Base-by-base conservation (phyloP, 1,140 invertebrate genomes). In the Meteorus sp. region DNA sequence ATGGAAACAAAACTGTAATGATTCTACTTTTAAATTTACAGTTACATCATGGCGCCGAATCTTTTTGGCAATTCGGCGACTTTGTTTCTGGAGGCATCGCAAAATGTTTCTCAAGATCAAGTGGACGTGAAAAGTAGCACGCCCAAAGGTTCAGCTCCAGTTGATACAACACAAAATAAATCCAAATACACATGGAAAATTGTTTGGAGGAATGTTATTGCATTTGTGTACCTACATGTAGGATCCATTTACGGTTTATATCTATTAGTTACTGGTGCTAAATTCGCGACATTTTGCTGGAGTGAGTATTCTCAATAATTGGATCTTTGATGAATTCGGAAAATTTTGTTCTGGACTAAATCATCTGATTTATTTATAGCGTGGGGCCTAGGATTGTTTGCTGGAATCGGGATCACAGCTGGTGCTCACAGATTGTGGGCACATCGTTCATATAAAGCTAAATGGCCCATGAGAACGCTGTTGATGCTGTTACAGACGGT, bases 351-450 rank as follows among this genome's bases (percentile, higher is more conserved):
- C 45, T 56, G 45, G 1, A 55, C 3, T 41, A 51, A 50, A 48
- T 9, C 20, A 45, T 53, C n/a, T 20, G 9, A 33, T 52, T 62
- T 60, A 51, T 47, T 54, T 69, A 76, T 35, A 59, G 82, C 78
- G 39, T 19, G 2, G 76, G 0, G 67, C 0, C 6, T 81, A 1
- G 79, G 78, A 0, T 20, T 61, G 0, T 59, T 78, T 15, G 80
- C 81, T 1, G 90, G 81, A 1, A 61, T 91, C 53, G 90, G 90
- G 0, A 84, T 96, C 17, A 96, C 94, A 8, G 94, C 90, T 0
- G 94, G 95, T 6, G 91, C 91, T 2, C 94, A 97, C 69, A 80
- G 94, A 56, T 79, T 96, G 7, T 97, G 93, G 93, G 84, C 91
- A 0, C 95, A 97, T 75, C 82, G 87, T 62, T 80, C 90, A 1